Base-by-base conservation (phyloP, 2,113 vertebrate species). In the Pseudorasbora parva region DNA sequence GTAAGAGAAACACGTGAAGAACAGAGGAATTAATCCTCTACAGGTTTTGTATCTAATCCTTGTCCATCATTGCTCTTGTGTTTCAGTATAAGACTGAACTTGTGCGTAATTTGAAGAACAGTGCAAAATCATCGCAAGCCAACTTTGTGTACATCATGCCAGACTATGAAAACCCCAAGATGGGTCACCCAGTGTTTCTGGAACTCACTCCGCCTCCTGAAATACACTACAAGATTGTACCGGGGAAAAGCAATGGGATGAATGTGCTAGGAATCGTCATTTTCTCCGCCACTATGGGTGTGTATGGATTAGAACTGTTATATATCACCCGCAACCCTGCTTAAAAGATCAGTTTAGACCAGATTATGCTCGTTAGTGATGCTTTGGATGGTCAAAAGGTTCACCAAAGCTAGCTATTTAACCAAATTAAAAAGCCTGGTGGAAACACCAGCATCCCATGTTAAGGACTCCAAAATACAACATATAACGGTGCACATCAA, bases 271-370 rank as follows among this genome's bases (percentile, higher is more conserved):
- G 96, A 4, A 96, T 97, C 0, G 96, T 97, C 73, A 94, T 97
- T 91, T 97, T 96, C 92, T 97, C 95, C 0, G 96, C 95, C 27
- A 97, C 96, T 0, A 95, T 97, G 89, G 96, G 96, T 97, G 91
- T 88, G 90, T 81, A 69, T 64, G 25, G 25, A 51, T 27, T 23
- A 17, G 0, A 51, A 74, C n/a, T 45, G 41, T 45, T 37, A 23
- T 37, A 68, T 71, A 45, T 45, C 68, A n/a, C 5, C 21, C 14
- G 10, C 51, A 21, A 23, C 5, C 33, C 66, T n/a, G 8, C 10
- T 43, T 37, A 23, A 71, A 43, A 71, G 66, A 43, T 71, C 37
- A 12, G 4, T 3, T 41, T 41, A 69, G 30, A 23, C 21, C 21
- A 68, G 30, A 68, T 68, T 68, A 37, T 37, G 64, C 30, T 68